These are phyloP conservation scores for Dromaius novaehollandiae DNA, from an alignment of 2,113 vertebrate genomes.

Conservation along the genomic window DNA sequence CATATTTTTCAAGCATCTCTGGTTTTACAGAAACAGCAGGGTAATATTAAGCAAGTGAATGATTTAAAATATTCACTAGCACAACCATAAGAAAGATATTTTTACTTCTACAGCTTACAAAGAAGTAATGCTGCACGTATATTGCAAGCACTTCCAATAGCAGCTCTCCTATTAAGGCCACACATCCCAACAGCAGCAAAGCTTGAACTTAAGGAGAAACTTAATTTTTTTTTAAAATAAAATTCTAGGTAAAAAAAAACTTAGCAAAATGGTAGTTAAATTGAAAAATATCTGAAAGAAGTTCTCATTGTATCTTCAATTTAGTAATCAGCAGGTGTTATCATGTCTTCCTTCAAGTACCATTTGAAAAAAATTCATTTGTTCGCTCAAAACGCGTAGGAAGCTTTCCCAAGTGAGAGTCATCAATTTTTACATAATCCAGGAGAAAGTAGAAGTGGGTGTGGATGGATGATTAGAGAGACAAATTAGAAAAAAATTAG, in stretches of 20 bases:
- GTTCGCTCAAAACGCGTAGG: not conserved
- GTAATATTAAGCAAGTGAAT: not conserved
- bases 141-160: not conserved
- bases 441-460: not conserved
- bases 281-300: not conserved
- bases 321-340: not conserved
- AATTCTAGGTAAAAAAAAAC: not conserved
- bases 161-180: not conserved
- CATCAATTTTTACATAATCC: not conserved
- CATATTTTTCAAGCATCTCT: not conserved
- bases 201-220: not conserved
- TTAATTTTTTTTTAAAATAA: not conserved
- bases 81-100: not conserved
- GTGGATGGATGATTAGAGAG: not conserved
- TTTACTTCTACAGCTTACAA: not conserved
- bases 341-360: not conserved
- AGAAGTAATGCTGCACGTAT: not conserved
- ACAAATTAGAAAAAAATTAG: not conserved
- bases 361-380: not conserved
- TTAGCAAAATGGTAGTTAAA: not conserved
- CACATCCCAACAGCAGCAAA: not conserved
- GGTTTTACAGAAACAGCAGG: not conserved
- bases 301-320: not conserved
- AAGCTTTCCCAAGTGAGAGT: not conserved
- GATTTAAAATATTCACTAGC: not conserved